Evolutionary conservation across 2,113 vertebrate genomes (phyloP).

Genomic region (Clupea harengus): DNA sequence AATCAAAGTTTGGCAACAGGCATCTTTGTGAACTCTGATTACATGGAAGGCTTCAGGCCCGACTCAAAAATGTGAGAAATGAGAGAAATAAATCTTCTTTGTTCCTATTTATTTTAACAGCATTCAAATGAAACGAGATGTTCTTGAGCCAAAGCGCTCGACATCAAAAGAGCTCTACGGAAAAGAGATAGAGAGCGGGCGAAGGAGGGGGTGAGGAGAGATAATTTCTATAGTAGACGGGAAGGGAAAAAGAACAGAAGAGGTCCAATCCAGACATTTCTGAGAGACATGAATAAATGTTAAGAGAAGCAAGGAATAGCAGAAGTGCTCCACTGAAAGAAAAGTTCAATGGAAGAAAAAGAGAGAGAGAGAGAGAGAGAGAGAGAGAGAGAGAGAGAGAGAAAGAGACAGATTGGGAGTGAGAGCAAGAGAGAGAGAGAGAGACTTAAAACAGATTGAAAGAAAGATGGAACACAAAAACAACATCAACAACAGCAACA

Average conservation of each 20-base stretch:
- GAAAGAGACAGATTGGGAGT: background rate
- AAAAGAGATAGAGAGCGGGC: constrained; percentile 12
- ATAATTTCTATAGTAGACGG: background rate
- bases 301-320: background rate
- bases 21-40: background rate
- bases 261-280: background rate
- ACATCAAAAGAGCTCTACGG: constrained; percentile 1
- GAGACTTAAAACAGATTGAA: too few species aligned
- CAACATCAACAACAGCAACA: background rate
- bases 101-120: background rate
- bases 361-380: background rate
- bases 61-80: background rate
- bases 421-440: background rate
- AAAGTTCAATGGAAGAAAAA: background rate
- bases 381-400: background rate
- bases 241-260: background rate
- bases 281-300: background rate
- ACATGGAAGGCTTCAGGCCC: background rate
- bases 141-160: background rate
- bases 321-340: background rate
- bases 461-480: background rate
- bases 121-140: background rate
- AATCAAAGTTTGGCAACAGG: background rate
- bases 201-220: constrained; percentile 10
- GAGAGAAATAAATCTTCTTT: constrained; percentile 16